phyloP scores from a whole-genome alignment of 2,113 vertebrate genomes.

The Ctenodactylus gundi region DNA sequence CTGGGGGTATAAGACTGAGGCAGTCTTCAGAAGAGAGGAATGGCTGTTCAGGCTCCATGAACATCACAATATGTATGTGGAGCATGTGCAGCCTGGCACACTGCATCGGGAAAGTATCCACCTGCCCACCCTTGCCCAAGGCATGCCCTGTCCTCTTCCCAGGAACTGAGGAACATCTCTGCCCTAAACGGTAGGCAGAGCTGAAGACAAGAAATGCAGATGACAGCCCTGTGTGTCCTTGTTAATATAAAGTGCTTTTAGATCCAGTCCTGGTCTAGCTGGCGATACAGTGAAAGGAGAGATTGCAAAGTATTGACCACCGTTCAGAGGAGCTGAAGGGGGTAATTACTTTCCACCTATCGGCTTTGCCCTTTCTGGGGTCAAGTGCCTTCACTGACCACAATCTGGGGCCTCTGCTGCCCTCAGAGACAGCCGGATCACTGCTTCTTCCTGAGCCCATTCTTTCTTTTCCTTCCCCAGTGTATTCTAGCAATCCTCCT shows the following conservation, averaged over 20 bases:
- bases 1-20: neutral
- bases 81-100: neutral
- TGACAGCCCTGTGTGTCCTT: rapidly evolving
- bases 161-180: neutral
- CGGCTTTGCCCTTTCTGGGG: neutral
- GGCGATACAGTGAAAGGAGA: neutral
- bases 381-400: neutral
- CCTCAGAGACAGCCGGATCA: neutral
- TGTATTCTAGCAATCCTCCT: neutral
- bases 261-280: neutral
- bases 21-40: neutral
- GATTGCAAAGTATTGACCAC: neutral
- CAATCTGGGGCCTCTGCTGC: neutral
- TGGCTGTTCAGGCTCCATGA: neutral
- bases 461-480: neutral
- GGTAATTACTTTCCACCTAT: neutral
- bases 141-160: neutral
- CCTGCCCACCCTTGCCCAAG: neutral
- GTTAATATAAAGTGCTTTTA: neutral
- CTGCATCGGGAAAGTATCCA: rapidly evolving
- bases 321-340: neutral
- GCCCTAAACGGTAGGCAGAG: neutral
- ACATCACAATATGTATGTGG: neutral
- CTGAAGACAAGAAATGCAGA: neutral
- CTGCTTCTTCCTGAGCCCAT: neutral